Conservation (phyloP, 2,888 invertebrate genomes). For the Xestia ashworthii region DNA sequence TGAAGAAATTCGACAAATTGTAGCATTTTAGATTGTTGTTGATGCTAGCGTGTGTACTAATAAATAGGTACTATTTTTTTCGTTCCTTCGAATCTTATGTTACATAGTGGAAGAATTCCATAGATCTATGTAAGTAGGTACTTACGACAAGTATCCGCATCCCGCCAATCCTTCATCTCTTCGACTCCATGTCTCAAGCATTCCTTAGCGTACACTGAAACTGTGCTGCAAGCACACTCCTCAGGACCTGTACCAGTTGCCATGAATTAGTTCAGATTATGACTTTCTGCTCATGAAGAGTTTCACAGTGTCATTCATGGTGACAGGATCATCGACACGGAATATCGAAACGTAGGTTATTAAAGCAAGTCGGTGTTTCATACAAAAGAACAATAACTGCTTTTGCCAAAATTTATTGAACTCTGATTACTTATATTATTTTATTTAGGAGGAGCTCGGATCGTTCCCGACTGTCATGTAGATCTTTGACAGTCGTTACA, state of each 20-base stretch:
- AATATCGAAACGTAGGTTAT: background rate
- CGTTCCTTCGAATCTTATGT: background rate
- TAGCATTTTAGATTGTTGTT: no score
- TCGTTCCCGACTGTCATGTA: background rate
- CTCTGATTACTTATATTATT: background rate
- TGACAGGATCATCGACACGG: background rate
- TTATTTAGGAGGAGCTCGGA: background rate
- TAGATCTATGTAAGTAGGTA: constrained; percentile 61
- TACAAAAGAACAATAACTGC: background rate
- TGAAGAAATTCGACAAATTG: no score
- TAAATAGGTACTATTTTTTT: background rate
- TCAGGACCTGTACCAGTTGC: constrained; percentile 83
- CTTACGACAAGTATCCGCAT: constrained; percentile 96
- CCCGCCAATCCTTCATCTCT: constrained; percentile 94
- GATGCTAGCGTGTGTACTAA: no score
- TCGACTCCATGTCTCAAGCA: constrained; percentile 93
- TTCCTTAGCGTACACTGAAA: constrained; percentile 94
- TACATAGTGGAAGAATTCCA: background rate
- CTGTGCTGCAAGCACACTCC: constrained; percentile 94
- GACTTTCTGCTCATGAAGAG: background rate
- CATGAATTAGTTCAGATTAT: background rate
- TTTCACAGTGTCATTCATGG: background rate
- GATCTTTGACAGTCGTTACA: no score
- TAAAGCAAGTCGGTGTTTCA: background rate
- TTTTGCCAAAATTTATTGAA: background rate